A percentile compares a stretch with the other conserved stretches of the same genome.
phyloP scores from a whole-genome alignment of 2,113 vertebrate species.

The Mugil cephalus region DNA sequence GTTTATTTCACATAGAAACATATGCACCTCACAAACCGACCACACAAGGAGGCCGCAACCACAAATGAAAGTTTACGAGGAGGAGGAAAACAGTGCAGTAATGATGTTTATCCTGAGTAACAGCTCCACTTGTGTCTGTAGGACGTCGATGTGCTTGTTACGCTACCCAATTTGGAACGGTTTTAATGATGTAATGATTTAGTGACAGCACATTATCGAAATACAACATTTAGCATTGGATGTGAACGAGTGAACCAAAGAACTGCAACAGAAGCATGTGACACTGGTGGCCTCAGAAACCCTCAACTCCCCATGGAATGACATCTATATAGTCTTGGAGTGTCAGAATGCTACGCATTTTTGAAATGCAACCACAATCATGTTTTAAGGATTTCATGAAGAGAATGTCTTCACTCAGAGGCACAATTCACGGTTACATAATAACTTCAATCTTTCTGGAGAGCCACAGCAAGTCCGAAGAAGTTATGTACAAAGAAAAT shows the following conservation, averaged over 20 bases:
- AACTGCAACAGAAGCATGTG: conserved; percentile 53
- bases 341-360: conserved; percentile 62
- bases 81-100: background rate
- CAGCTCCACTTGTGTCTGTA: too few relatives aligned
- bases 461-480: conserved; percentile 2
- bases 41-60: conserved; percentile 12
- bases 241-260: conserved; percentile 47
- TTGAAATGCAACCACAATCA: conserved; percentile 52
- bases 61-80: background rate
- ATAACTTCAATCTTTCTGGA: conserved; percentile 20
- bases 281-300: conserved; percentile 38
- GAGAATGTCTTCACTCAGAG: conserved; percentile 53
- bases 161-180: conserved; percentile 17
- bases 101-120: too few relatives aligned
- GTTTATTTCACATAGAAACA: conserved; percentile 4
- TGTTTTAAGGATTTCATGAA: conserved; percentile 63
- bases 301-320: conserved; percentile 58
- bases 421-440: conserved; percentile 35
- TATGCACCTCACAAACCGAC: conserved; percentile 11
- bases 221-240: conserved; percentile 18
- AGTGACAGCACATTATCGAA: conserved; percentile 25
- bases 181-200: conserved; percentile 13
- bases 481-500: conserved; percentile 5
- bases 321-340: conserved; percentile 38
- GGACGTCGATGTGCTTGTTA: conserved; percentile 22